These are phyloP conservation scores for Didymodactylos carnosus DNA, from an alignment of 2,888 invertebrate genomes.

Conservation along the genomic window DNA sequence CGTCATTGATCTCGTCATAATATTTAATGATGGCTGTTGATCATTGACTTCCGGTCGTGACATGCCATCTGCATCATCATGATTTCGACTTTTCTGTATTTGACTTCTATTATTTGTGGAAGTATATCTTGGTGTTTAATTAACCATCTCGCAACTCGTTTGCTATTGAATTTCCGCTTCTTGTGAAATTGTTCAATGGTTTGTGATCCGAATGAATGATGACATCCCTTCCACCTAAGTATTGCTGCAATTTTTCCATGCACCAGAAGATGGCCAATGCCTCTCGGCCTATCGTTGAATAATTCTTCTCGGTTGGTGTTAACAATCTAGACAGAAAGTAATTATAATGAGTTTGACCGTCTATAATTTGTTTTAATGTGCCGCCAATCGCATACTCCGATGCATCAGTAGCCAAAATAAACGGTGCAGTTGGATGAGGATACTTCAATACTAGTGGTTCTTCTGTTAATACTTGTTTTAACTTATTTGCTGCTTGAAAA, in stretches of 20 bases:
- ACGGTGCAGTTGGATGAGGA: no score
- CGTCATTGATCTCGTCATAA: background rate
- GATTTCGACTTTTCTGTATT: background rate
- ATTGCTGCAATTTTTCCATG: background rate
- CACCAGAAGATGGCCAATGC: background rate
- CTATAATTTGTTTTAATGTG: no score
- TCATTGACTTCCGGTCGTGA: background rate
- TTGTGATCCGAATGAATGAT: no score
- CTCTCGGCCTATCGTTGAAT: no score
- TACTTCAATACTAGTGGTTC: no score
- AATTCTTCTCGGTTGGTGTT: no score
- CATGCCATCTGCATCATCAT: background rate
- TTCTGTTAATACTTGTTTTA: background rate
- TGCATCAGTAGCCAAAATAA: no score
- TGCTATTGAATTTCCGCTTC: background rate
- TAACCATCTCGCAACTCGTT: background rate
- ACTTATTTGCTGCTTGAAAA: background rate
- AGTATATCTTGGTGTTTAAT: background rate
- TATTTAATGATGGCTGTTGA: background rate
- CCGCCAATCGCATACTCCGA: no score
- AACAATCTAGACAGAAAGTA: no score
- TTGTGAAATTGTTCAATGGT: no score
- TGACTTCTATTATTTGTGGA: background rate
- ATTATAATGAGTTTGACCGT: no score
- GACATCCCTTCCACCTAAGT: background rate